Evolutionary conservation across 2,888 invertebrate species (phyloP).

Genomic region (Alloplasta piceator): DNA sequence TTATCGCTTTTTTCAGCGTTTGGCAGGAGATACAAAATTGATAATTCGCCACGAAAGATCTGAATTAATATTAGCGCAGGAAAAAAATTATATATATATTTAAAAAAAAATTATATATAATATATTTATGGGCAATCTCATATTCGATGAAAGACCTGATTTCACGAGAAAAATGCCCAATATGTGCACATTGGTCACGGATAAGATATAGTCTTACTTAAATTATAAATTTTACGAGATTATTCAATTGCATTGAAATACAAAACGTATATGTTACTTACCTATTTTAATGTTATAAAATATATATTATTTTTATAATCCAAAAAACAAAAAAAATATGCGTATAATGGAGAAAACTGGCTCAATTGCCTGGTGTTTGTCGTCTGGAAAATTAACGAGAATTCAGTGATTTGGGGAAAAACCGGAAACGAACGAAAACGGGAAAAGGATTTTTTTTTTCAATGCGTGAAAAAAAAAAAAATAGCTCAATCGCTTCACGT

Average conservation of each 20-base stretch:
- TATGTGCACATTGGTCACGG: slow-evolving; percentile 44
- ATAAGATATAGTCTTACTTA: slow-evolving; percentile 43
- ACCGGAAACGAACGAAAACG: background rate
- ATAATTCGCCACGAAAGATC: slow-evolving; percentile 39
- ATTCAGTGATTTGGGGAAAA: background rate
- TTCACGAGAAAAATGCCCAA: slow-evolving; percentile 3
- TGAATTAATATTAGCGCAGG: slow-evolving; percentile 36
- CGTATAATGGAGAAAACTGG: slow-evolving; percentile 22
- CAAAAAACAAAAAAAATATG: slow-evolving; percentile 17
- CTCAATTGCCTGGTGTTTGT: slow-evolving; percentile 10
- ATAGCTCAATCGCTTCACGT: no score
- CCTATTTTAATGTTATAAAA: slow-evolving; percentile 55
- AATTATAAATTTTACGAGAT: slow-evolving; percentile 52
- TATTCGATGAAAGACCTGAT: slow-evolving; percentile 12
- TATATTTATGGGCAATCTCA: slow-evolving; percentile 27
- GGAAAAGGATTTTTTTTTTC: no score
- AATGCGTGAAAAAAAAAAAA: no score
- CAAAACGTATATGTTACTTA: slow-evolving; percentile 57
- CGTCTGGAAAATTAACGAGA: slow-evolving; percentile 4
- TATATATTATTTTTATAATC: slow-evolving; percentile 60
- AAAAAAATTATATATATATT: slow-evolving; percentile 42
- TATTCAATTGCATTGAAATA: slow-evolving; percentile 62
- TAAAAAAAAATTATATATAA: slow-evolving; percentile 31
- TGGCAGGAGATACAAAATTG: slow-evolving; percentile 16
- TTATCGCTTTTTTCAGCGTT: slow-evolving; percentile 25